These are phyloP conservation scores for Pseudonaja textilis DNA, from an alignment of 2,113 vertebrate species.

Conservation along the genomic window DNA sequence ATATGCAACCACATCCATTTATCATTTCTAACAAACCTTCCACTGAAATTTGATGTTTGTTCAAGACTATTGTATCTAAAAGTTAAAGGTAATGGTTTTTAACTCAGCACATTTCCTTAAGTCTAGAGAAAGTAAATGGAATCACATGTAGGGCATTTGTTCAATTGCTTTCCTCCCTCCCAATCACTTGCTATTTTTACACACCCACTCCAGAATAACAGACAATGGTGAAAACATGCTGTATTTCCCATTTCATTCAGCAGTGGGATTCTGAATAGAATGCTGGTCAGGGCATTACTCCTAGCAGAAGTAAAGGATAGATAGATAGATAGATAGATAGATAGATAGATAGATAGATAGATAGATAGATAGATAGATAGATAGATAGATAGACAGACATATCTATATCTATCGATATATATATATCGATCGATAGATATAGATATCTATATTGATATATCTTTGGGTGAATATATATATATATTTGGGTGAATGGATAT, in stretches of 20 bases:
- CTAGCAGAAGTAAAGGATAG: not conserved
- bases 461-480: too few species aligned
- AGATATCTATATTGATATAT: too few species aligned
- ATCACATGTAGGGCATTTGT: not conserved
- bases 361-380: too few species aligned
- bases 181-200: not conserved
- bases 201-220: not conserved
- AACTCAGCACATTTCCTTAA: not conserved
- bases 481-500: too few species aligned
- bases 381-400: too few species aligned
- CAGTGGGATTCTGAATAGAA: not conserved
- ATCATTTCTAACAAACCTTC: not conserved
- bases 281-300: not conserved
- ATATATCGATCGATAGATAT: too few species aligned
- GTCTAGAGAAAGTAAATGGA: not conserved
- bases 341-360: too few species aligned
- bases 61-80: not conserved
- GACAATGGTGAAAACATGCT: not conserved
- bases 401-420: too few species aligned
- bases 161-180: not conserved
- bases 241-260: not conserved
- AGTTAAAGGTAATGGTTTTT: not conserved
- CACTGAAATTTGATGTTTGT: not conserved
- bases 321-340: too few species aligned
- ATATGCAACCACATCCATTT: not conserved